Evolutionary conservation across 2,797 vertebrate genomes (phyloP), one percentile per base, ranked within the genome.

Genomic region (Sphenodon punctatus): DNA sequence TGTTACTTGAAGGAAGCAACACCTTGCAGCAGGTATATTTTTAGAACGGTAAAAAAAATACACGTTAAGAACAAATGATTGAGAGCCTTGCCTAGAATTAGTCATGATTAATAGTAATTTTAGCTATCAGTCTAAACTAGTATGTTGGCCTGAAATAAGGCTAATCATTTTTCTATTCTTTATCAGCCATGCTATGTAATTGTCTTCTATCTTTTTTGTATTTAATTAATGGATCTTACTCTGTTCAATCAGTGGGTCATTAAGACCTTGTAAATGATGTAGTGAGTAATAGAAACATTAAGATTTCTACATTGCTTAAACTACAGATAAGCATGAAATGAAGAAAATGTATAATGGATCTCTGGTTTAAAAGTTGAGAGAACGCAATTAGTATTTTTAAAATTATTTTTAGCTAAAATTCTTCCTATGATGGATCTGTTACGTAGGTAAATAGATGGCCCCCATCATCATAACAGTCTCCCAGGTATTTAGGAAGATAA

Each of bases 221-320:
- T 91, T 88, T 89, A 90, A 89, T 91, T 89, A 88, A 76, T 90
- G 65, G 48, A 70, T 82, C 51, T 90, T 58, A 39, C 59, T 94
- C 80, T 45, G 36, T 78, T 86, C 63, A 84, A 43, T 89, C 68
- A 88, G 70, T 67, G 83, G 27, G 77, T 91, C 43, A 10, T 81
- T 93, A 78, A 74, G 20, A 65, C 39, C 34, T 80, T 45, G 49
- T 10, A 51, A 69, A 53, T 78, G 48, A 69, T 85, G 68, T 68
- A 45, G 67, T 20, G 42, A 75, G 32, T 59, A n/a, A 70, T 11
- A 85, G 79, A 68, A 77, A 65, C 80, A 67, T 46, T 80, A 85
- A 53, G 17, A 27, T 38, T 67, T 51, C 38, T 58, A 16, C 36
- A 19, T 15, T 8, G 30, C 12, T 66, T 23, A 25, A 67, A 51